Evolutionary conservation across 1,140 invertebrate genomes (phyloP).

Genomic region (Drosophila rhopaloa): DNA sequence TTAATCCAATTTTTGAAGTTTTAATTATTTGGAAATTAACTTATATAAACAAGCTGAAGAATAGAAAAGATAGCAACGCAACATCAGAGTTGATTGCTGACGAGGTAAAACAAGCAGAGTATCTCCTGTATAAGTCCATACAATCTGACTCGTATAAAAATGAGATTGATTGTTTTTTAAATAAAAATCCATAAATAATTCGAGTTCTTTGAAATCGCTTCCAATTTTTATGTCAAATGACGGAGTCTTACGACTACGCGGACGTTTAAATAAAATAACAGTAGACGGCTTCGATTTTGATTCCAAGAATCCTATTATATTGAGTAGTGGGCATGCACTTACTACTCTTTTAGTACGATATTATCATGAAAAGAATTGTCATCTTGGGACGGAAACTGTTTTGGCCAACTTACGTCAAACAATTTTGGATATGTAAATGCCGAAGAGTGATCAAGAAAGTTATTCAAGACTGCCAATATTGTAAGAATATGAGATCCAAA

Average conservation of each 20-base stretch:
- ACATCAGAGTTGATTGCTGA: too few relatives aligned
- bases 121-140: background rate
- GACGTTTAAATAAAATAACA: slow-evolving; percentile 13
- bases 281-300: slow-evolving; percentile 10
- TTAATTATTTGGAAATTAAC: too few relatives aligned
- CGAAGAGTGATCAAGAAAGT: too few relatives aligned
- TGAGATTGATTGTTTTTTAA: slow-evolving; percentile 1
- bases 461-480: too few relatives aligned
- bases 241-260: background rate
- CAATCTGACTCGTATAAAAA: background rate
- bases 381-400: slow-evolving; percentile 29
- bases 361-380: slow-evolving; percentile 34
- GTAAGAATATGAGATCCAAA: slow-evolving; percentile 3
- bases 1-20: too few relatives aligned
- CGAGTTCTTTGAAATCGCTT: slow-evolving; percentile 7
- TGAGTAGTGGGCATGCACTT: slow-evolving; percentile 5
- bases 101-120: too few relatives aligned
- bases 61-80: too few relatives aligned
- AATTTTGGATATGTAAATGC: slow-evolving; percentile 49
- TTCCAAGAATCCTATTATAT: slow-evolving; percentile 17
- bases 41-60: too few relatives aligned
- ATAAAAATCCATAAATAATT: background rate
- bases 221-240: background rate
- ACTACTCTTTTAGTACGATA: slow-evolving; percentile 20
- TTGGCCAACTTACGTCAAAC: slow-evolving; percentile 36